Evolutionary conservation across 2,113 vertebrate genomes (phyloP).

Genomic region (Mastomys natalensis): DNA sequence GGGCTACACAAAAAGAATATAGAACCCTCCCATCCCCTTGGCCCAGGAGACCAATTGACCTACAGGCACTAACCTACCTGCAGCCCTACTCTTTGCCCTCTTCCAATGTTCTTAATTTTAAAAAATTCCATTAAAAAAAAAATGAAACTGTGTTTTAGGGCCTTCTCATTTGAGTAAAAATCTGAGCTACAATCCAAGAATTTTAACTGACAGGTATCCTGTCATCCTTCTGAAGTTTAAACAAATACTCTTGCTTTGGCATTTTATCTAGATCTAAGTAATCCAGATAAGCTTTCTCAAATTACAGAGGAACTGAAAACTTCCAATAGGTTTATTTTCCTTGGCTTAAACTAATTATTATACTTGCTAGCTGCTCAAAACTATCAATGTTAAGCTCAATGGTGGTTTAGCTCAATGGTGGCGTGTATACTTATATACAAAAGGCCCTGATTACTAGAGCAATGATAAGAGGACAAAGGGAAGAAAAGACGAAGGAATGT

Average conservation of each 20-base stretch:
- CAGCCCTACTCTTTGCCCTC: background rate
- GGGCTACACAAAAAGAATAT: background rate
- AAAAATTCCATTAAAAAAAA: background rate
- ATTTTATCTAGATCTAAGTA: background rate
- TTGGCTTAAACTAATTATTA: background rate
- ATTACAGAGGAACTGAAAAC: constrained; percentile 35
- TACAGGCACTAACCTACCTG: background rate
- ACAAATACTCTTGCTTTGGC: background rate
- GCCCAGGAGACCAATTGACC: background rate
- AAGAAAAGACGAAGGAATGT: background rate
- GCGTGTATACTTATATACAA: background rate
- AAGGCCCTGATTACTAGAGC: background rate
- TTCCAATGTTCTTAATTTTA: background rate
- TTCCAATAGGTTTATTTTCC: constrained; percentile 14
- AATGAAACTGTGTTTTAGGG: background rate
- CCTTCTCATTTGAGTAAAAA: background rate
- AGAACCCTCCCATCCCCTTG: background rate
- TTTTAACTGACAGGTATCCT: constrained; percentile 20
- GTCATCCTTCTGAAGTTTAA: constrained; percentile 50
- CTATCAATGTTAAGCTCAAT: background rate
- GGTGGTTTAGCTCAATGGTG: background rate
- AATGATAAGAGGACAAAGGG: background rate
- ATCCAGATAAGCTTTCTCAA: background rate
- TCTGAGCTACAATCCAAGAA: constrained; percentile 25
- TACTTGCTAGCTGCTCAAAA: background rate